Percentiles rank a stretch among this genome's conserved stretches.
Evolutionary conservation across 2,113 vertebrate species (phyloP).

Genomic region (Gila orcuttii): DNA sequence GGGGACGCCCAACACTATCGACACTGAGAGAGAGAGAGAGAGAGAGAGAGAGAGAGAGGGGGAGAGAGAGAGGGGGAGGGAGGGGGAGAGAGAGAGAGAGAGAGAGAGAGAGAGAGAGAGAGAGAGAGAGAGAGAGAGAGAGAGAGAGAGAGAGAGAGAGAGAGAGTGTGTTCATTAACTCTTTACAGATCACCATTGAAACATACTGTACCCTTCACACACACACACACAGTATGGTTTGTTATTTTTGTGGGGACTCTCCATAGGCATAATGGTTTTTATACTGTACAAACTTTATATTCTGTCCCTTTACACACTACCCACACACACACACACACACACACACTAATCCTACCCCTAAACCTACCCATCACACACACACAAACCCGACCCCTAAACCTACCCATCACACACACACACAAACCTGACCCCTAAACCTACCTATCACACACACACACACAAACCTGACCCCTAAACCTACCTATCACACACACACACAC

Average conservation of each 20-base stretch:
- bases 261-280: too few relatives aligned
- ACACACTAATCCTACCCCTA: too few relatives aligned
- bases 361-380: background rate
- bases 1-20: constrained; percentile 96
- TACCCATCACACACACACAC: background rate
- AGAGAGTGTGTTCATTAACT: constrained; percentile 24
- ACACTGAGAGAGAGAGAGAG: constrained; percentile 78
- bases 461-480: too few relatives aligned
- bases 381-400: background rate
- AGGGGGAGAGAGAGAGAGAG: constrained; percentile 41
- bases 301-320: too few relatives aligned
- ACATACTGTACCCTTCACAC: background rate
- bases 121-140: constrained; percentile 21
- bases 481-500: too few relatives aligned
- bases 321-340: background rate
- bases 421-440: too few relatives aligned
- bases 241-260: too few relatives aligned
- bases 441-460: background rate
- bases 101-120: constrained; percentile 53
- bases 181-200: background rate
- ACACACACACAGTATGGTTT: background rate
- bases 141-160: constrained; percentile 7
- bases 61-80: constrained; percentile 28
- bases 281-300: too few relatives aligned
- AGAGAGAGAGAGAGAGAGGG: too few relatives aligned